Evolutionary conservation across 2,113 vertebrate genomes (phyloP).

Genomic region (Epinephelus cyanopodus): DNA sequence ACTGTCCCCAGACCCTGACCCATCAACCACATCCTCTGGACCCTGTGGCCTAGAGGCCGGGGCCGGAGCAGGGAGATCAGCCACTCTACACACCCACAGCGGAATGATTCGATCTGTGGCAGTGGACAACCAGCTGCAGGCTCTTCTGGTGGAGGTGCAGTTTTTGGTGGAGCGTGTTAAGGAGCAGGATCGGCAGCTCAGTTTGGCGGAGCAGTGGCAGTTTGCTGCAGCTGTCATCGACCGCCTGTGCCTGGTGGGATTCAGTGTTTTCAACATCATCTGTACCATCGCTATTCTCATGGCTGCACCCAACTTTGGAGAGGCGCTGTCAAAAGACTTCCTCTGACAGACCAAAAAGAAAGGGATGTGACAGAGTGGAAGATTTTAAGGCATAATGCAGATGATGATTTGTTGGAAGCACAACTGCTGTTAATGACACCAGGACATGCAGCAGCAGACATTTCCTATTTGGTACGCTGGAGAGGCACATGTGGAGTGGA

Average conservation of each 20-base stretch:
- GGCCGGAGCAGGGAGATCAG: constrained; percentile 39
- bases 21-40: constrained; percentile 54
- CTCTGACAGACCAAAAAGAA: constrained; percentile 71
- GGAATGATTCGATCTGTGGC: constrained; percentile 78
- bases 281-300: constrained; percentile 89
- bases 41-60: constrained; percentile 79
- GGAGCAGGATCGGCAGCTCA: constrained; percentile 84
- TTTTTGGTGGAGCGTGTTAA: constrained; percentile 83
- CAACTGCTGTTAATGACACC: constrained; percentile 42
- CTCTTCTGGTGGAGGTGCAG: constrained; percentile 84
- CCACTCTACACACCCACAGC: constrained; percentile 23
- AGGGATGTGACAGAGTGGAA: neutral
- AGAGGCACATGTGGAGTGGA: neutral
- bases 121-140: constrained; percentile 85
- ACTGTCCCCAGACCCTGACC: constrained; percentile 56
- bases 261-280: constrained; percentile 88
- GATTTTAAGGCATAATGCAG: neutral
- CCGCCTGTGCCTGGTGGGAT: constrained; percentile 86
- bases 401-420: constrained; percentile 54
- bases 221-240: constrained; percentile 87
- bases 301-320: constrained; percentile 87
- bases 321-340: constrained; percentile 87
- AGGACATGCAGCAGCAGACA: constrained; percentile 16
- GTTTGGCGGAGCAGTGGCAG: constrained; percentile 85
- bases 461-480: neutral